These are phyloP conservation scores for Salvator merianae DNA, from an alignment of 2,113 vertebrate genomes.

Conservation along the genomic window DNA sequence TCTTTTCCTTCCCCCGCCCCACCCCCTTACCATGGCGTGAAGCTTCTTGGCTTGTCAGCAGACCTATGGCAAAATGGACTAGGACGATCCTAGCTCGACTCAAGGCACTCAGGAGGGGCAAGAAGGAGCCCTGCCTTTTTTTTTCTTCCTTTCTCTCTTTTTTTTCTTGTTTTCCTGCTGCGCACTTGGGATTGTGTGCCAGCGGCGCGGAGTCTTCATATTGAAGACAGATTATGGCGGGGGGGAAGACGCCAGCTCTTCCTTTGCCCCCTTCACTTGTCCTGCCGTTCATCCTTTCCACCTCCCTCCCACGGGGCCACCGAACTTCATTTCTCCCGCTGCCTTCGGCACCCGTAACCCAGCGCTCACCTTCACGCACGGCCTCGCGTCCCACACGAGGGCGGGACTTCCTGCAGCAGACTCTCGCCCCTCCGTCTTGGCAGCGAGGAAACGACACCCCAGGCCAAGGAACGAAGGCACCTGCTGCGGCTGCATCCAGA, in stretches of 20 bases:
- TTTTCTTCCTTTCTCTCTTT: too few species aligned
- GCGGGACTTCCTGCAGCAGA: background rate
- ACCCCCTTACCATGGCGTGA: constrained; percentile 70
- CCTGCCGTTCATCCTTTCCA: background rate
- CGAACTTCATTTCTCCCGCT: constrained; percentile 64
- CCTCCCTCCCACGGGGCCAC: constrained; percentile 32
- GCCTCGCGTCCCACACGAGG: constrained; percentile 41
- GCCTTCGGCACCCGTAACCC: constrained; percentile 69
- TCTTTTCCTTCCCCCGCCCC: constrained; percentile 57
- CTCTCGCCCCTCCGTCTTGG: background rate
- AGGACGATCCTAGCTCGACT: constrained; percentile 68
- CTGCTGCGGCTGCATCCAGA: constrained; percentile 38
- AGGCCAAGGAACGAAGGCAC: background rate
- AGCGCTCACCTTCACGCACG: constrained; percentile 39
- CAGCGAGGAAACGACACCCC: background rate
- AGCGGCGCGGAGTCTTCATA: constrained; percentile 92
- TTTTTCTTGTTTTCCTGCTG: background rate
- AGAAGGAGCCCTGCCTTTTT: constrained; percentile 64
- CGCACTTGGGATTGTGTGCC: constrained; percentile 67
- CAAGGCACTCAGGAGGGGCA: constrained; percentile 60
- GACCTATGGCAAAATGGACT: constrained; percentile 63
- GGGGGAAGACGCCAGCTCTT: constrained; percentile 60
- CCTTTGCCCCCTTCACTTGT: constrained; percentile 44
- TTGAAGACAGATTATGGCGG: constrained; percentile 95
- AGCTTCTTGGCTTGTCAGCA: constrained; percentile 73